Evolutionary conservation across 2,113 vertebrate genomes (phyloP), one percentile per base, ranked within the genome.

Genomic region (Myrmophylax atrothorax): DNA sequence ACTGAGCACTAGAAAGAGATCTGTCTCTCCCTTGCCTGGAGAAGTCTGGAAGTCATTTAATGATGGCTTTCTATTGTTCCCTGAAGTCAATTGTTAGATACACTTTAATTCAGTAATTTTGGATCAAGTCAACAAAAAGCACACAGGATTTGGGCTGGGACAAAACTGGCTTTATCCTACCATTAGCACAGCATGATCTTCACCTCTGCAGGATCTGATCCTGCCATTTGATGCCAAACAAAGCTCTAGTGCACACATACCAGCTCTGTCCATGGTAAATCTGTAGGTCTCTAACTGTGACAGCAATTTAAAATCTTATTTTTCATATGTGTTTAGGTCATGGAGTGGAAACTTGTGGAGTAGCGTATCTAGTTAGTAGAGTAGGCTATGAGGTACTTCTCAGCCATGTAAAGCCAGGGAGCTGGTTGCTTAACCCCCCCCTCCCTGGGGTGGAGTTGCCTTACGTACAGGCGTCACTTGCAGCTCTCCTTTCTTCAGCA

Each of bases 401-500:
- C 44, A 89, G 82, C 46, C n/a, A 22, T 19, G 9, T 52, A 73
- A 70, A 90, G 63, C 13, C 47, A 78, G 31, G 47, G 53, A 60
- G 7, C 9, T 76, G 14, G 7, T 52, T 63, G 29, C 19, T 74
- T 35, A 84, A 53, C 7, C 24, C 13, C 18, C 18, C 22, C 10
- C 14, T 9, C 35, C 55, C 4, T 1, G 0, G 2, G 25, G 14
- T 53, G 12, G 26, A 20, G 14, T 26, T 38, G 77, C 67, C 62
- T 66, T 63, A 98, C 98, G 88, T 93, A 99, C 99, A 0, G 97
- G 90, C 1, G 98, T 99, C 90, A 98, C 96, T 92, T 98, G 98
- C 70, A 99, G 95, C 68, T 98, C 97, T 83, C 99, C 98, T 79
- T 97, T 98, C 81, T 98, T 98, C 72, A 99, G 92, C 91, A 99